Evolutionary conservation across 2,797 vertebrate genomes (phyloP), one percentile per base, ranked within the genome.

Genomic region (Pangasius macronema): DNA sequence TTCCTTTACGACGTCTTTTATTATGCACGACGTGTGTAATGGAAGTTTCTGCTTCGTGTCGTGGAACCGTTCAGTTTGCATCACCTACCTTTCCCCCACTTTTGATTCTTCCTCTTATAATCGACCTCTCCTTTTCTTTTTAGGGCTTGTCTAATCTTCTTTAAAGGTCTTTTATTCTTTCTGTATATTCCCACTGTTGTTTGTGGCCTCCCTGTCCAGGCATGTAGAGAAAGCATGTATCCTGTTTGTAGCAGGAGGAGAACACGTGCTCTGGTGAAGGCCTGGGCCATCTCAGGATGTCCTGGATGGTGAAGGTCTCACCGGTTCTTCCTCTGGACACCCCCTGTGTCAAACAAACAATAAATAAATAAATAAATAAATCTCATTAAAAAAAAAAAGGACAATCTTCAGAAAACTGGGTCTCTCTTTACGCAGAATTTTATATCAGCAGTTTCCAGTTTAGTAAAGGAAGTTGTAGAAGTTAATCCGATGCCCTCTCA

Each of bases 191-290:
- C 13, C 59, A 57, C 63, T 61, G 75, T 72, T 82, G 73, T 87
- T 88, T 65, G 87, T 59, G 36, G 89, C 30, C 24, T 84, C 86
- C 86, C 33, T 91, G 86, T 79, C 87, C 63, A 85, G 90, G 65
- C 88, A 85, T 90, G 90, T 53, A 68, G 88, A 88, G 87, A 82
- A 68, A 14, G 65, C 81, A 79, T 85, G 84, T 91, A 89, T 93
- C 90, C 91, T 92, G 91, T 92, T 92, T 91, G 88, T 83, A 84
- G 86, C 89, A 85, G 83, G 87, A 84, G 77, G 30, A 72, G 83
- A 77, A 82, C 91, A 83, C 36, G 79, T 85, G 85, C 53, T 73
- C 81, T 39, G 68, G 57, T 85, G 36, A 42, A 20, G 83, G 82
- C 46, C 73, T n/a, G 22, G 14, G 16, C 55, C 72, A 39, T 80